These are phyloP conservation scores for Drosophila hawaiiensis DNA, from an alignment of 2,888 invertebrate species.

Conservation along the genomic window DNA sequence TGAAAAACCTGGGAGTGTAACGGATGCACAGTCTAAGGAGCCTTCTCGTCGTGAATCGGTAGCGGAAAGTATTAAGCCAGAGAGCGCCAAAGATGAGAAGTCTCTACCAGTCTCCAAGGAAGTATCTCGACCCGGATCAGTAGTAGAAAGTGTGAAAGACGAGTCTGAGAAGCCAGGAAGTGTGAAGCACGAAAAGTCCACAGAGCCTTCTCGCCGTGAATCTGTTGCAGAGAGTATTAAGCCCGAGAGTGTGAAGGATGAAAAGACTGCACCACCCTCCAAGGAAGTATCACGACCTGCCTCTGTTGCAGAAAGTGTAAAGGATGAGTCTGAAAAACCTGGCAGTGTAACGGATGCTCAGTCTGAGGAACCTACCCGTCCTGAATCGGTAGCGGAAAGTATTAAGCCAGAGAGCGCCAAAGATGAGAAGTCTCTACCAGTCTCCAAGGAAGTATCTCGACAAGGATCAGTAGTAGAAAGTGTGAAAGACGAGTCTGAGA, in stretches of 20 bases:
- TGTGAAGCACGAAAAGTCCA: conserved; percentile 5
- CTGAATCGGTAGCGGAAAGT: conserved; percentile 46
- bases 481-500: conserved; percentile 3
- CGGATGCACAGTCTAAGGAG: conserved; percentile 12
- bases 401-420: conserved; percentile 1
- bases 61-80: conserved; percentile 14
- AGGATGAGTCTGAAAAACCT: conserved; percentile 24
- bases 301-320: conserved; percentile 47
- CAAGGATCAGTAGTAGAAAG: conserved; percentile 53
- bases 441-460: conserved; percentile 61
- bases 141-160: conserved; percentile 8
- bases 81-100: conserved; percentile 15
- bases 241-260: conserved; percentile 31
- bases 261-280: conserved; percentile 28
- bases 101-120: conserved; percentile 13
- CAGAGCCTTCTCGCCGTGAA: conserved; percentile 73
- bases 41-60: conserved; percentile 6
- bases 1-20: conserved; percentile 10
- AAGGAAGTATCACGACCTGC: conserved; percentile 39
- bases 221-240: conserved; percentile 32
- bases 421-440: conserved; percentile 16
- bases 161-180: background rate
- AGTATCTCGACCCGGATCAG: conserved; percentile 21
- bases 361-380: conserved; percentile 36
- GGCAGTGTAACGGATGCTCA: conserved; percentile 26